Percentiles rank a stretch among this genome's conserved stretches.
Conservation (phyloP, 2,888 invertebrate species). For the Caenorhabditis plicata region DNA sequence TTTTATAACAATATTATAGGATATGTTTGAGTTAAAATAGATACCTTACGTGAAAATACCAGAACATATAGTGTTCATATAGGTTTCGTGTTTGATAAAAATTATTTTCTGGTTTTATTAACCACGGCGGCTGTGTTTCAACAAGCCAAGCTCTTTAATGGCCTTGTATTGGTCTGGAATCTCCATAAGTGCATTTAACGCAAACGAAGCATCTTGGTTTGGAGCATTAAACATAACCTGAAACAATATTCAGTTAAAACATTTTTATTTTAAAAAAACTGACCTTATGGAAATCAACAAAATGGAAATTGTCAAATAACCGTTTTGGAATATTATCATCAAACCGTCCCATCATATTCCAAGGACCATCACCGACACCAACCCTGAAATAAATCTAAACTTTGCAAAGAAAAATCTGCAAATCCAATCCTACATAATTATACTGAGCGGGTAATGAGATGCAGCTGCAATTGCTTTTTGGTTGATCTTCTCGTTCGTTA, state of each 20-base stretch:
- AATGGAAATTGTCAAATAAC: conserved; percentile 71
- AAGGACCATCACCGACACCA: conserved; percentile 70
- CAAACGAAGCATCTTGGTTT: conserved; percentile 67
- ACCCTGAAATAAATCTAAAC: conserved; percentile 57
- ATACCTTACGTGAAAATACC: neutral
- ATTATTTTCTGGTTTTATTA: no score
- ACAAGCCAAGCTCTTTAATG: conserved; percentile 58
- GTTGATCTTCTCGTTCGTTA: conserved; percentile 68
- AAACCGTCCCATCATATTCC: conserved; percentile 70
- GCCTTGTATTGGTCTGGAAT: conserved; percentile 66
- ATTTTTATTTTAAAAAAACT: neutral
- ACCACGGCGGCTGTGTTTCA: conserved; percentile 60
- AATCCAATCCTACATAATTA: conserved; percentile 65
- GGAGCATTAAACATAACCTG: conserved; percentile 65
- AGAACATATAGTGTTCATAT: no score
- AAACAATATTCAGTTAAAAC: no score
- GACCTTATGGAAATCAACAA: conserved; percentile 69
- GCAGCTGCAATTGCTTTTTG: conserved; percentile 68
- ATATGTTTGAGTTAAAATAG: neutral
- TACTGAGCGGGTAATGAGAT: conserved; percentile 69
- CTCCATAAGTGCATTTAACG: conserved; percentile 70
- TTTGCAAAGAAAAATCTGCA: neutral
- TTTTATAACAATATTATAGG: neutral
- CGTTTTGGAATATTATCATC: conserved; percentile 69
- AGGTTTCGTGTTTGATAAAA: no score